Base-by-base conservation (phyloP, 30 jellyfish, hydroid and myxozoan genomes). In the Hydractinia symbiolongicarpus region DNA sequence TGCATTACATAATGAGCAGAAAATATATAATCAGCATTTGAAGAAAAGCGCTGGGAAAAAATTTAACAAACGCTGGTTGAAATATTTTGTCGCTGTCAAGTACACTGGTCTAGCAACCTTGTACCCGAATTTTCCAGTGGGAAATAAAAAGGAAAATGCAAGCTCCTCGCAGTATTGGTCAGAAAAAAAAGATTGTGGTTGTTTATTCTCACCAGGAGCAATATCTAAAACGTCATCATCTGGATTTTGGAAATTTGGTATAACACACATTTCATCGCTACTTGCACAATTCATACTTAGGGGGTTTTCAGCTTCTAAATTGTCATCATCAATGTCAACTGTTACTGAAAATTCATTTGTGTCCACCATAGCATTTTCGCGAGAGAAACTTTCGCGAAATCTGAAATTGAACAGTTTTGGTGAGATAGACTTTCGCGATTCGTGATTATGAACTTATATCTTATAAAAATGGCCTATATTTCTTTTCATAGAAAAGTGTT, bases 41-140 rank as follows among this genome's bases (percentile, higher is more conserved):
- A 21, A 8, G 86, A 13, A 62, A 80, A 64, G 15, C 84, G 1
- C 61, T 80, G 83, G 16, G 61, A 10, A 55, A n/a, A 19, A 78
- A 50, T 78, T 78, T 49, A 78, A 62, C 53, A 78, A 78, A 49
- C 86, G 75, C 61, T 54, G 86, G 44, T 78, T 78, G 19, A 78
- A 78, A 55, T 78, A 80, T 44, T 80, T 64, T 5, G 88, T 68
- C 8, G 84, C 85, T 49, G 84, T 80, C 66, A 80, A 40, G 15
- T 80, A n/a, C 9, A 80, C 67, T 20, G 53, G 55, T 68, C 88
- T 21, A 9, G 76, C n/a, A 30, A 54, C 88, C 50, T 66, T 62
- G 5, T 13, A 80, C 30, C 88, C 88, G 61, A 20, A 80, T 62
- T 80, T 80, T 21, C 88, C 88, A 7, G 9, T 69, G n/a, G 88